Evolutionary conservation across 2,113 vertebrate species (phyloP).

Genomic region (Passer domesticus): DNA sequence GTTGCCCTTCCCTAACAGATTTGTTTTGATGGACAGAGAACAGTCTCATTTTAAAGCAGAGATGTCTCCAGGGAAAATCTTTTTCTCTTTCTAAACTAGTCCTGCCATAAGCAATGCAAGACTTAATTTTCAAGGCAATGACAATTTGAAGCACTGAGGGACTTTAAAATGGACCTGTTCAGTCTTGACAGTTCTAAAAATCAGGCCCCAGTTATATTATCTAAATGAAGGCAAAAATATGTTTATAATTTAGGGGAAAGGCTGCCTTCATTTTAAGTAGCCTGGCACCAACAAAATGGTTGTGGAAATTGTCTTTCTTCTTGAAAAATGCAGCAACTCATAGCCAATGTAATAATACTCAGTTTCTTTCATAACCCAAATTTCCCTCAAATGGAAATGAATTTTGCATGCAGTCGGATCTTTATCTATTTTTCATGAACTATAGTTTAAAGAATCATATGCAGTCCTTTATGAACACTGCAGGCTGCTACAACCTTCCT

Average conservation of each 20-base stretch:
- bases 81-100: neutral
- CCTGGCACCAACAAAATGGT: neutral
- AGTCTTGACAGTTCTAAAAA: neutral
- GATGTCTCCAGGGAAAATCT: neutral
- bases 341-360: neutral
- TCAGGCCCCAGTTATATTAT: neutral
- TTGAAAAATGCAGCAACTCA: conserved; percentile 30
- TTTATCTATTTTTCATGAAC: conserved; percentile 50
- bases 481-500: neutral
- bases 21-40: conserved; percentile 3
- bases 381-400: conserved; percentile 35
- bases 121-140: conserved; percentile 17
- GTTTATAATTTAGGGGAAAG: neutral
- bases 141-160: neutral
- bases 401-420: conserved; percentile 27
- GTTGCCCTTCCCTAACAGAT: neutral
- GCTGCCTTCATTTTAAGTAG: neutral
- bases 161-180: neutral
- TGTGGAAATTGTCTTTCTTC: neutral
- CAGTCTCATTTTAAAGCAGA: neutral
- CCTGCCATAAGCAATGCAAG: neutral
- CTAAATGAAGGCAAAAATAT: neutral
- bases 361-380: conserved; percentile 16
- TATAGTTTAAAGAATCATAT: conserved; percentile 11
- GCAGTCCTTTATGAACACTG: conserved; percentile 19